These are phyloP conservation scores for Spheniscus humboldti DNA, from an alignment of 2,797 vertebrate species.

Conservation along the genomic window DNA sequence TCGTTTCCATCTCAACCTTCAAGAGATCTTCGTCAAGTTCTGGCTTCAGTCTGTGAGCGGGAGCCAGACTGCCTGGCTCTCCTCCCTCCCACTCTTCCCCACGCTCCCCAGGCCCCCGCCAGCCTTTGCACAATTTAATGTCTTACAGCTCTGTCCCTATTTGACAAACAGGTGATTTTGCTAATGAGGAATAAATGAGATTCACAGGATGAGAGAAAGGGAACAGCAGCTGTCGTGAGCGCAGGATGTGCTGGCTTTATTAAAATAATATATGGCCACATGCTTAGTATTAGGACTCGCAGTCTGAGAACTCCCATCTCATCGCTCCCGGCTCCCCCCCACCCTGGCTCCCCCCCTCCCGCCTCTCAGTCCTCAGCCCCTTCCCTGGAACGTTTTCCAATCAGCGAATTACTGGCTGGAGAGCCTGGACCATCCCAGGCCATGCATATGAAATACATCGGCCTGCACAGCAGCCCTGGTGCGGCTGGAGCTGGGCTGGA, in stretches of 20 bases:
- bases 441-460: neutral
- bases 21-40: neutral
- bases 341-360: neutral
- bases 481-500: neutral
- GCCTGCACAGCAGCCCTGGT: neutral
- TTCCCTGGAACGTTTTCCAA: conserved; percentile 49
- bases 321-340: neutral
- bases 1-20: neutral
- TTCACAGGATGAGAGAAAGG: conserved; percentile 67
- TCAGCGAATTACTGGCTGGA: conserved; percentile 39
- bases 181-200: conserved; percentile 81
- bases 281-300: conserved; percentile 59
- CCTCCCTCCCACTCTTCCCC: neutral
- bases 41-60: neutral
- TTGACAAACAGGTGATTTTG: conserved; percentile 81
- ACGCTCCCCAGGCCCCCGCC: neutral
- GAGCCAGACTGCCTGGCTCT: neutral
- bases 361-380: neutral
- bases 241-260: conserved; percentile 72
- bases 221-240: conserved; percentile 76
- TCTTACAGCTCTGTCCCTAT: conserved; percentile 72
- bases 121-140: conserved; percentile 61
- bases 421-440: conserved; percentile 11
- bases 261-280: conserved; percentile 75
- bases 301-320: conserved; percentile 51